Evolutionary conservation across 30 jellyfish, hydroid and myxozoan genomes (phyloP).

Genomic region (Hydra vulgaris): DNA sequence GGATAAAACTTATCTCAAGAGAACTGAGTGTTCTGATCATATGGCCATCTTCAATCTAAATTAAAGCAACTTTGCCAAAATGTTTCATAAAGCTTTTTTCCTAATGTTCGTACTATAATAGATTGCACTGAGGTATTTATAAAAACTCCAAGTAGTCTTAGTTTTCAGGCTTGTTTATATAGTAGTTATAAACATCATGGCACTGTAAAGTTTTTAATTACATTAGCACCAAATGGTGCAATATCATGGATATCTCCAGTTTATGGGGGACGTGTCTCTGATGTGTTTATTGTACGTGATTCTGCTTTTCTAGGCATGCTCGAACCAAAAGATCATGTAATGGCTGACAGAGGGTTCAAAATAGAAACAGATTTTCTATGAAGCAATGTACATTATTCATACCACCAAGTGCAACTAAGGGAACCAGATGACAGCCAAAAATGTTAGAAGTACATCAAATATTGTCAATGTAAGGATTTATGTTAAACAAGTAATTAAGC

Average conservation of each 20-base stretch:
- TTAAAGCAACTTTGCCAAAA: constrained; percentile 34
- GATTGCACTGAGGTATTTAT: constrained; percentile 52
- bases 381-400: too few relatives aligned
- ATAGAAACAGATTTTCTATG: constrained; percentile 32
- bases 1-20: constrained; percentile 44
- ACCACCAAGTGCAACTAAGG: too few relatives aligned
- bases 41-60: constrained; percentile 52
- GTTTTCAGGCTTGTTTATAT: constrained; percentile 31
- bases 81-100: constrained; percentile 39
- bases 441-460: constrained; percentile 17
- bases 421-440: constrained; percentile 29
- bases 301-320: constrained; percentile 27
- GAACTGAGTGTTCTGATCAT: constrained; percentile 37
- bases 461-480: constrained; percentile 30
- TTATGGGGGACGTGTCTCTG: constrained; percentile 63
- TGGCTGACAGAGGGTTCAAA: constrained; percentile 65
- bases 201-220: constrained; percentile 41
- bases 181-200: constrained; percentile 55
- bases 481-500: constrained; percentile 19
- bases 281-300: constrained; percentile 29
- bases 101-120: constrained; percentile 32
- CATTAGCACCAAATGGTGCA: constrained; percentile 55
- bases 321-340: constrained; percentile 44
- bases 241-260: constrained; percentile 55
- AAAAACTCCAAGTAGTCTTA: constrained; percentile 47